A percentile compares a stretch with the other conserved stretches of the same genome.
Evolutionary conservation across 2,113 vertebrate genomes (phyloP).

Genomic region (Clarias magur): DNA sequence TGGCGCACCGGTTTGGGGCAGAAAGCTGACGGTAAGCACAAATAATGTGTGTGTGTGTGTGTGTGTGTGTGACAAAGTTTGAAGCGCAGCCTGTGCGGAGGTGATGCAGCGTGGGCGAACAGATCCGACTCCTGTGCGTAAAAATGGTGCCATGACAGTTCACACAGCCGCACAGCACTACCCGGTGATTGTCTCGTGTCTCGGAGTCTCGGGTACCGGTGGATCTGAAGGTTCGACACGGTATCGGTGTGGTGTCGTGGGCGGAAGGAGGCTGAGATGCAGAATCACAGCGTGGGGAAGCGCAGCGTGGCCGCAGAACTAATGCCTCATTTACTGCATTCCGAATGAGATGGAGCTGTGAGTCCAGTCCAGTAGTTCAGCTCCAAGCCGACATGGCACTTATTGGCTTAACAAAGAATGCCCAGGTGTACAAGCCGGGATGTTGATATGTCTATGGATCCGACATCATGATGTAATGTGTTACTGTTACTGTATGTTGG

Average conservation of each 20-base stretch:
- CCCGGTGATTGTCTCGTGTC: background rate
- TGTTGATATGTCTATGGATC: background rate
- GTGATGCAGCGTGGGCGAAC: conserved; percentile 40
- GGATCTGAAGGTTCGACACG: background rate
- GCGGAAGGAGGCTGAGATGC: conserved; percentile 17
- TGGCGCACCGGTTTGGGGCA: conserved; percentile 29
- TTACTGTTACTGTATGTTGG: too few species aligned
- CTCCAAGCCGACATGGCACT: background rate
- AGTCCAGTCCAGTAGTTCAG: too few species aligned
- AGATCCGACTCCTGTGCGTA: conserved; percentile 35
- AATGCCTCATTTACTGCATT: conserved; percentile 26
- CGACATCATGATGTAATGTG: background rate
- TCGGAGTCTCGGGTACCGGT: too few species aligned
- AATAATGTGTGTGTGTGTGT: background rate
- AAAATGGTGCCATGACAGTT: background rate
- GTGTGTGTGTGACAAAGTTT: conserved; percentile 40
- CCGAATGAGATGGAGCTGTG: background rate
- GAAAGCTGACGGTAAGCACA: conserved; percentile 51
- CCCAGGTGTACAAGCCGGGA: background rate
- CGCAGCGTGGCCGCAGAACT: conserved; percentile 19
- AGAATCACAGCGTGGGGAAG: conserved; percentile 3
- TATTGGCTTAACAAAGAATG: background rate
- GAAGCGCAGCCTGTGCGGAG: conserved; percentile 28
- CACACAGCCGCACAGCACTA: background rate
- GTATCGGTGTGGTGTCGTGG: background rate